Evolutionary conservation across 2,113 vertebrate genomes (phyloP), one percentile per base, ranked within the genome.

Genomic region (Melanotaenia duboulayi): DNA sequence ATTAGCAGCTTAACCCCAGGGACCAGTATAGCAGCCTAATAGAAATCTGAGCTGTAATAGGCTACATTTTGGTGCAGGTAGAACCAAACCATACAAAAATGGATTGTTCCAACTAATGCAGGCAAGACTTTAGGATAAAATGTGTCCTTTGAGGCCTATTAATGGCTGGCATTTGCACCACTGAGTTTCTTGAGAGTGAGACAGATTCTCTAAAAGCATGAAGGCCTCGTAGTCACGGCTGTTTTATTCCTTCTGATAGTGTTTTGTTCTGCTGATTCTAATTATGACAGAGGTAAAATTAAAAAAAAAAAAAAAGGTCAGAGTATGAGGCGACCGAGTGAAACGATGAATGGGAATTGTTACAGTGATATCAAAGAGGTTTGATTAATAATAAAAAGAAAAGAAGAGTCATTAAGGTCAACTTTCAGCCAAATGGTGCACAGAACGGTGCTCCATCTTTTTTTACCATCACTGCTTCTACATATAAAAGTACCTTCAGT

Each of bases 141-240:
- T 69, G 71, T 72, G 76, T 79, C 83, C 83, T 84, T 42, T 23
- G 78, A 87, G 78, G 78, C 57, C 46, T 52, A 54, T 74, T 78
- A 78, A 74, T 35, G 57, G 74, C 60, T 22, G 54, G 7, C 4
- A 4, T 75, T 77, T 56, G 57, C 25, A 54, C 49, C 58, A n/a
- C 57, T 42, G 57, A 50, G 49, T 70, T 70, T 71, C 57, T 39
- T 7, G 37, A 17, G 59, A 73, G 71, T 8, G n/a, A 83, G 75
- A 60, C 65, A 12, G 57, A 63, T 56, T 76, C 42, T 55, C 58
- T 65, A 22, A 56, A 66, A 77, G 42, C 65, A 74, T 40, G 75
- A 77, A 72, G 76, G 40, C 17, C 44, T 62, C 72, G 80, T 11
- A 37, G 80, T 60, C 56, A 32, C 28, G 61, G 55, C 48, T 1